Percentiles rank a stretch among this genome's conserved stretches.
phyloP scores from a whole-genome alignment of 2,113 vertebrate genomes.

The Oreochromis tanganicae region DNA sequence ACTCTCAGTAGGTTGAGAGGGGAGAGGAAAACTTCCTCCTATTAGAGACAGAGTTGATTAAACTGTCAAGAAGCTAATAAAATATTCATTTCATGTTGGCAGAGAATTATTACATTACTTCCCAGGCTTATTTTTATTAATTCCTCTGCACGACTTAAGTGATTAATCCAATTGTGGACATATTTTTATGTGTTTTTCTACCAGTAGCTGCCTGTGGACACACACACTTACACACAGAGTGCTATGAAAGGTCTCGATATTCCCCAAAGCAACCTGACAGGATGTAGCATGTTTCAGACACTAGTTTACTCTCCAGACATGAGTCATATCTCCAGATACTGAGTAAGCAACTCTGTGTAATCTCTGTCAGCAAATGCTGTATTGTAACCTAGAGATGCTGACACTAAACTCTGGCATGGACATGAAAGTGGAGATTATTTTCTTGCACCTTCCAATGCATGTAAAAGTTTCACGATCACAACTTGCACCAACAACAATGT shows the following conservation, averaged over 20 bases:
- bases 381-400: background rate
- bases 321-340: background rate
- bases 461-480: background rate
- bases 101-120: conserved; percentile 47
- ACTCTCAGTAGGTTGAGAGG: background rate
- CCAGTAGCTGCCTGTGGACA: background rate
- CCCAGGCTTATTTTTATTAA: conserved; percentile 44
- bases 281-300: conserved; percentile 23
- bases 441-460: background rate
- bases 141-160: conserved; percentile 26
- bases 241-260: background rate
- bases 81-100: conserved; percentile 52
- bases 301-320: background rate
- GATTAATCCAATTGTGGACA: conserved; percentile 36
- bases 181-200: background rate
- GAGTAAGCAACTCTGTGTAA: background rate
- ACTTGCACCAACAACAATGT: background rate
- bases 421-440: background rate
- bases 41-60: conserved; percentile 62
- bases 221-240: background rate
- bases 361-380: background rate
- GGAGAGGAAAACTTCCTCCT: conserved; percentile 9
- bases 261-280: conserved; percentile 13
- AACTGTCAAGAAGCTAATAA: conserved; percentile 62
- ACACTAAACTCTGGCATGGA: background rate